Percentiles rank a stretch among this genome's conserved stretches.
phyloP scores from a whole-genome alignment of 1,140 invertebrate species.

The Bombus huntii region DNA sequence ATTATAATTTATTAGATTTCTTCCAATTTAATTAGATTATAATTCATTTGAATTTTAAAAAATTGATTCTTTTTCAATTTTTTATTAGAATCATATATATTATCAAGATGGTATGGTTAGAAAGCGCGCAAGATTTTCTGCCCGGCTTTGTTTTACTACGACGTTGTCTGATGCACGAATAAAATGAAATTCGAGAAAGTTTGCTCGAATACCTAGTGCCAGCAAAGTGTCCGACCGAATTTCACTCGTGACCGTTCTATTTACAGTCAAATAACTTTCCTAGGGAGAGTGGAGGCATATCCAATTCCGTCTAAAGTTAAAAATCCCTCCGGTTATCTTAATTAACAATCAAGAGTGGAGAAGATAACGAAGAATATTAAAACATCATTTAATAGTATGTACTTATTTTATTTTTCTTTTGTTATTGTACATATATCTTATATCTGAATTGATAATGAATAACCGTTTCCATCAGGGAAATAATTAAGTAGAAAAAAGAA shows the following conservation, averaged over 20 bases:
- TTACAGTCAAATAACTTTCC: constrained; percentile 51
- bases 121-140: constrained; percentile 40
- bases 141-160: not conserved
- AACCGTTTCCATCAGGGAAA: not conserved
- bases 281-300: constrained; percentile 24
- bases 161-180: not conserved
- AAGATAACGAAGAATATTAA: not conserved
- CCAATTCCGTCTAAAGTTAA: constrained; percentile 13
- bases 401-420: not conserved
- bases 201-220: constrained; percentile 1
- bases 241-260: constrained; percentile 51
- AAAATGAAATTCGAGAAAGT: constrained; percentile 57
- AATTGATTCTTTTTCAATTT: not conserved
- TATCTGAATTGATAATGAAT: not conserved
- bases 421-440: not conserved
- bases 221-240: constrained; percentile 42
- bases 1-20: not conserved
- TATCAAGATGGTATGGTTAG: constrained; percentile 1
- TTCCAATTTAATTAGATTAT: not conserved
- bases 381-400: not conserved
- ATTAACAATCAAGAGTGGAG: not conserved
- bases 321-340: not conserved
- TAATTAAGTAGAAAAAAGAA: not conserved
- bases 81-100: not conserved
- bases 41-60: not conserved